These are phyloP conservation scores for Rhagoletis pomonella DNA, from an alignment of 1,140 invertebrate species.

Conservation along the genomic window DNA sequence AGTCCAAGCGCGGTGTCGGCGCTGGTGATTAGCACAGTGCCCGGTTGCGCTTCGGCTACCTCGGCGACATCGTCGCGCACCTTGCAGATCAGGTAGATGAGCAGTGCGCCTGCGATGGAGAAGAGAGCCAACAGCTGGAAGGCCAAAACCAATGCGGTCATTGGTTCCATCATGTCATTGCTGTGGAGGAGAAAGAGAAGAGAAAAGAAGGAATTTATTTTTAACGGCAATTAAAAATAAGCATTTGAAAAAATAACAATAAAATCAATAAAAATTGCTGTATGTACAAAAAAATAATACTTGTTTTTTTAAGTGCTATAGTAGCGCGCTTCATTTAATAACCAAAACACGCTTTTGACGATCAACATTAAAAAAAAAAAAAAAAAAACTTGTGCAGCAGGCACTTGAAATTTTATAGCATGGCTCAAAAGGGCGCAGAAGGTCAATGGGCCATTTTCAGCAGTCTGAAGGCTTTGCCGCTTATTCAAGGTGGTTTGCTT, in stretches of 20 bases:
- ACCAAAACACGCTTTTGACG: background rate
- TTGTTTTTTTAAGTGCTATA: background rate
- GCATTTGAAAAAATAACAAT: background rate
- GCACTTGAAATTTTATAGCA: background rate
- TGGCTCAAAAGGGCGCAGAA: background rate
- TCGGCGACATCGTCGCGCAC: conserved; percentile 75
- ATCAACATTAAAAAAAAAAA: background rate
- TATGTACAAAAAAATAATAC: background rate
- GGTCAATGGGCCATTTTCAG: background rate
- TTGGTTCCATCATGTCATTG: conserved; percentile 81
- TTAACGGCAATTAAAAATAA: background rate
- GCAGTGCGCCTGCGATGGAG: conserved; percentile 84
- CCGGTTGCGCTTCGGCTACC: conserved; percentile 69
- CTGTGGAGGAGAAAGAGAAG: conserved; percentile 60
- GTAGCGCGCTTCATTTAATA: background rate
- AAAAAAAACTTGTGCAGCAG: background rate
- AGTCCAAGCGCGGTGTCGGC: conserved; percentile 85
- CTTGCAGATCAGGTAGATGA: conserved; percentile 84
- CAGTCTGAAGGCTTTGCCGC: background rate
- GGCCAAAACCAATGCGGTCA: conserved; percentile 84
- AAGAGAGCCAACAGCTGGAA: conserved; percentile 85
- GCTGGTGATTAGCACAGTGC: conserved; percentile 82
- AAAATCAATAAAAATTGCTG: background rate
- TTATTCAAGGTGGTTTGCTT: too few species aligned
- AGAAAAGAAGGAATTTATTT: background rate